A percentile compares a stretch with the other conserved stretches of the same genome.
phyloP scores from a whole-genome alignment of 1,140 invertebrate genomes.

The Spodoptera frugiperda region DNA sequence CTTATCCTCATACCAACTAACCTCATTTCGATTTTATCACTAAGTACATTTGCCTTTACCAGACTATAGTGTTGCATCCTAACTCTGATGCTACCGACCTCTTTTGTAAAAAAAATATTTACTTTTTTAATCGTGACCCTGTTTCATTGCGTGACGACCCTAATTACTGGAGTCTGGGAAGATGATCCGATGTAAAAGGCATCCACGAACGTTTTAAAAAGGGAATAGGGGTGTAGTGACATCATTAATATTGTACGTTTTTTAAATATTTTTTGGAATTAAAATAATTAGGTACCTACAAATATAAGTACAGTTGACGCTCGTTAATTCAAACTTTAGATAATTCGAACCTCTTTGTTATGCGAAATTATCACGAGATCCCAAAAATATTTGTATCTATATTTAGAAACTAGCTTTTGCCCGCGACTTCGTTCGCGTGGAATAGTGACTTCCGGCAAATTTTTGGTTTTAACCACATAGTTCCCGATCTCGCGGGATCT shows the following conservation, averaged over 20 bases:
- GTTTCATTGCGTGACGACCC: conserved; percentile 30
- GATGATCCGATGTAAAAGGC: conserved; percentile 9
- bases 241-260: not conserved
- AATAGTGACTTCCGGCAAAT: no score
- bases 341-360: no score
- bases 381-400: no score
- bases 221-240: not conserved
- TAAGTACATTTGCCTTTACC: not conserved
- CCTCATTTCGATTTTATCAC: not conserved
- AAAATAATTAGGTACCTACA: no score
- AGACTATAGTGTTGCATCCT: not conserved
- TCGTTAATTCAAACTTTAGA: no score
- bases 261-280: no score
- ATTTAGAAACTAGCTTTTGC: no score
- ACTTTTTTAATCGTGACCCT: conserved; percentile 10
- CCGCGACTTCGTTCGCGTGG: no score
- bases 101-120: conserved; percentile 24
- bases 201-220: conserved; percentile 6
- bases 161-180: conserved; percentile 37
- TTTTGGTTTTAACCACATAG: no score
- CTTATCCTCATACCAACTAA: not conserved
- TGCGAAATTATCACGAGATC: no score
- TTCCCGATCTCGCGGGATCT: no score
- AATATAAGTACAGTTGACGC: no score
- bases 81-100: not conserved